Evolutionary conservation across 2,797 vertebrate species (phyloP).

Genomic region (Phoxinus dragarum): DNA sequence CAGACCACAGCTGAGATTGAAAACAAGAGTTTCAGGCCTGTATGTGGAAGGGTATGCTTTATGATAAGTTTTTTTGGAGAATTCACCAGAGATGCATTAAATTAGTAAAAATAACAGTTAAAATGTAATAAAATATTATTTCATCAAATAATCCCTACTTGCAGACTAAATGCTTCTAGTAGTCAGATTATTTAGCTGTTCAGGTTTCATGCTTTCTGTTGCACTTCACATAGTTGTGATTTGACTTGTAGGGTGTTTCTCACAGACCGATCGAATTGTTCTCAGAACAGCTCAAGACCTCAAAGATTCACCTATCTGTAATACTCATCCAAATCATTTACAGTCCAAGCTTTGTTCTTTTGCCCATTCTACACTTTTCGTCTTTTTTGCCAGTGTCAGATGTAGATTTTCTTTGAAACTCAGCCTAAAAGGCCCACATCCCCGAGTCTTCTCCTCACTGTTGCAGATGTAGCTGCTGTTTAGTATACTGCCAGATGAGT

Average conservation of each 20-base stretch:
- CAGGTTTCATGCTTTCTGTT: not conserved
- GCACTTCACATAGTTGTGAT: not conserved
- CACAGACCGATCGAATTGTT: not conserved
- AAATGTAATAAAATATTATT: not conserved
- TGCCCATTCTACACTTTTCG: not conserved
- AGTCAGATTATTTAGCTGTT: not conserved
- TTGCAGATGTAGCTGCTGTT: too few species aligned
- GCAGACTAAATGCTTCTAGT: not conserved
- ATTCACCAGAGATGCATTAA: not conserved
- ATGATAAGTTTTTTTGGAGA: not conserved
- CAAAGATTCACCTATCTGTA: not conserved
- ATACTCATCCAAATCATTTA: not conserved
- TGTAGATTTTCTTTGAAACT: slow-evolving; percentile 4
- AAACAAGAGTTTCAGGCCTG: not conserved
- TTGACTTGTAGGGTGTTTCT: not conserved
- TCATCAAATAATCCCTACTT: not conserved
- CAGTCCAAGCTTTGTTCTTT: not conserved
- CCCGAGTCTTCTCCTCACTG: not conserved
- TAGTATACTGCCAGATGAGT: too few species aligned
- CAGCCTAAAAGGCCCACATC: not conserved
- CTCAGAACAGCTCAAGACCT: slow-evolving; percentile 2
- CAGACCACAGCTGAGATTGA: not conserved
- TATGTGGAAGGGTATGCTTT: not conserved
- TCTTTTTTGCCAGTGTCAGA: not conserved
- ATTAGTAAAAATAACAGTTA: not conserved